Conservation (phyloP, 2,888 invertebrate genomes). For the Catocala sponsa region DNA sequence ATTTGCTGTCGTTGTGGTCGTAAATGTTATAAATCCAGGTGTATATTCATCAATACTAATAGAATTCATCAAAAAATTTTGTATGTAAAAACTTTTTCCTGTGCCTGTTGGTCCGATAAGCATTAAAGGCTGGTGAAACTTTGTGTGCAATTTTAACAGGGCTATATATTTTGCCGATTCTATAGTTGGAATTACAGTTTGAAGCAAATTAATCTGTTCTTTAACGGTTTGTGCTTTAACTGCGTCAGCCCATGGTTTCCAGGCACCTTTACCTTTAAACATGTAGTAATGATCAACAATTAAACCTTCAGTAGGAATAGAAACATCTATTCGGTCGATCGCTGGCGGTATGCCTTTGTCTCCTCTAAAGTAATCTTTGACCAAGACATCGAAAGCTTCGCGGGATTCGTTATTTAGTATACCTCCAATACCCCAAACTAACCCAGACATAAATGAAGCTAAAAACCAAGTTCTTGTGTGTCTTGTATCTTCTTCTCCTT, state of each 20-base stretch:
- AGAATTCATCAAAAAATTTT: conserved; percentile 91
- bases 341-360: conserved; percentile 74
- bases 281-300: conserved; percentile 95
- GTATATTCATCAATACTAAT: conserved; percentile 91
- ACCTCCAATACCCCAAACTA: conserved; percentile 96
- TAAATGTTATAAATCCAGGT: conserved; percentile 94
- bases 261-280: conserved; percentile 94
- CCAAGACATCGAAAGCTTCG: conserved; percentile 89
- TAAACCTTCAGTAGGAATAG: conserved; percentile 92
- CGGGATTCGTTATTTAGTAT: conserved; percentile 92
- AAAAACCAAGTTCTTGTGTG: conserved; percentile 92
- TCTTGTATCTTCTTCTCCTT: conserved; percentile 91
- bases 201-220: conserved; percentile 90
- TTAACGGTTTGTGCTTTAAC: conserved; percentile 86
- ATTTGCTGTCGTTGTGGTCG: conserved; percentile 93
- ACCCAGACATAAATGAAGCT: conserved; percentile 91
- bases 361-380: conserved; percentile 84
- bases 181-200: conserved; percentile 94
- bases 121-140: conserved; percentile 90
- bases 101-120: conserved; percentile 95
- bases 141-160: conserved; percentile 93
- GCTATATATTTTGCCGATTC: conserved; percentile 94
- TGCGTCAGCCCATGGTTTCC: conserved; percentile 95
- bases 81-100: conserved; percentile 94
- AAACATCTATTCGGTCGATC: conserved; percentile 91